Base-by-base conservation (phyloP, 2,888 invertebrate species). In the Callimorpha dominula region DNA sequence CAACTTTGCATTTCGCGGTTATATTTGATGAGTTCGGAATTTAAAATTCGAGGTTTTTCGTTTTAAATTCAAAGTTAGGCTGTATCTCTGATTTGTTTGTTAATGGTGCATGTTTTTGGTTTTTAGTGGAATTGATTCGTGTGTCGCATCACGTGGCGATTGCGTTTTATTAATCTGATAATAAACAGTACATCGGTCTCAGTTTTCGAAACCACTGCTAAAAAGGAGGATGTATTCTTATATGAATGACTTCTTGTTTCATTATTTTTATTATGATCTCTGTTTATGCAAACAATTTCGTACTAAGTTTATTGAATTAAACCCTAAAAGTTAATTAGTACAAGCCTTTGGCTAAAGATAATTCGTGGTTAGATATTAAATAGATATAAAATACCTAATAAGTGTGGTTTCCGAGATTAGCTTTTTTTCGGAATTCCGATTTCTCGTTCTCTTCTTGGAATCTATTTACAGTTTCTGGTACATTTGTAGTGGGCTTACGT, bases 1-100 rank as follows among this genome's bases (percentile, higher is more conserved):
- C 73, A 65, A 67, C 73, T 74, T 52, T 54, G 8, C 12, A 42
- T 54, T 43, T 66, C n/a, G 60, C 6, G 50, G 69, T 69, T 69
- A 42, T 69, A 67, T 63, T 64, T 68, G 54, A 40, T 43, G 40
- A 17, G 6, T 46, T 60, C 14, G 31, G n/a, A 20, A 20, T 60
- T 68, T 46, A 20, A 57, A 57, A 46, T 40, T 65, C 15, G 49
- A 50, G 46, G 31, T 31, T 31, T 31, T 31, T 31, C 43, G 7
- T 31, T 50, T 65, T 31, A 7, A 6, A 31, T 43, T 68, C n/a
- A 11, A 57, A 67, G 5, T 52, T 42, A 46, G 43, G 8, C 43
- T 46, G 31, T 31, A 31, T 31, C 1, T 9, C 43, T 46, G 43
- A 0, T 8, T 46, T 46, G 0, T 46, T 46, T 8, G 9, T 46